Evolutionary conservation across 2,797 vertebrate species (phyloP).

Genomic region (Percopsis omiscomaycus): DNA sequence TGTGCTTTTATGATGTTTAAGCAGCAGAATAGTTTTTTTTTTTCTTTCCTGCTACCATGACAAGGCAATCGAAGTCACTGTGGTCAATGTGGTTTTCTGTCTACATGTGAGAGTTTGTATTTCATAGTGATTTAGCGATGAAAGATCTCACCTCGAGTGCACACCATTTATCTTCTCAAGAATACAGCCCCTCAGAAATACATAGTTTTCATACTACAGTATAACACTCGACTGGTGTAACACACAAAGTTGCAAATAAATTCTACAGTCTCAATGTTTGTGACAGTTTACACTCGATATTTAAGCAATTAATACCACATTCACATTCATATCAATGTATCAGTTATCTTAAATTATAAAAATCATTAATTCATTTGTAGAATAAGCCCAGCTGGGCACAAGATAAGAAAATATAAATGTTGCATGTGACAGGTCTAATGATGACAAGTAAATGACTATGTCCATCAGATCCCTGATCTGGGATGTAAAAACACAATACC

Average conservation of each 20-base stretch:
- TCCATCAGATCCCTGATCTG: too few relatives aligned
- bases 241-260: constrained; percentile 53
- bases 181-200: constrained; percentile 56
- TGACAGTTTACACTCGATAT: not conserved
- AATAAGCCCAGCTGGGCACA: too few relatives aligned
- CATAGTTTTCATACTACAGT: constrained; percentile 62
- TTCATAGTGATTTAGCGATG: constrained; percentile 26
- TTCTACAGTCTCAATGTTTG: constrained; percentile 27
- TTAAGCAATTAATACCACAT: too few relatives aligned
- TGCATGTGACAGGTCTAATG: too few relatives aligned
- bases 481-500: too few relatives aligned
- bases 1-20: constrained; percentile 56
- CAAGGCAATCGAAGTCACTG: constrained; percentile 46
- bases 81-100: constrained; percentile 45
- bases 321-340: too few relatives aligned
- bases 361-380: too few relatives aligned
- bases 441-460: too few relatives aligned
- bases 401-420: too few relatives aligned
- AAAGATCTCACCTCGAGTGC: constrained; percentile 40
- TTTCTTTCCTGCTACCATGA: constrained; percentile 37
- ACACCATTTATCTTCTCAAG: constrained; percentile 36
- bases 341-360: too few relatives aligned
- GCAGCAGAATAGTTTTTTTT: constrained; percentile 55
- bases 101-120: constrained; percentile 9
- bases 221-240: constrained; percentile 52